These are phyloP conservation scores for Athalia rosae DNA, from an alignment of 2,888 invertebrate genomes.

Conservation along the genomic window DNA sequence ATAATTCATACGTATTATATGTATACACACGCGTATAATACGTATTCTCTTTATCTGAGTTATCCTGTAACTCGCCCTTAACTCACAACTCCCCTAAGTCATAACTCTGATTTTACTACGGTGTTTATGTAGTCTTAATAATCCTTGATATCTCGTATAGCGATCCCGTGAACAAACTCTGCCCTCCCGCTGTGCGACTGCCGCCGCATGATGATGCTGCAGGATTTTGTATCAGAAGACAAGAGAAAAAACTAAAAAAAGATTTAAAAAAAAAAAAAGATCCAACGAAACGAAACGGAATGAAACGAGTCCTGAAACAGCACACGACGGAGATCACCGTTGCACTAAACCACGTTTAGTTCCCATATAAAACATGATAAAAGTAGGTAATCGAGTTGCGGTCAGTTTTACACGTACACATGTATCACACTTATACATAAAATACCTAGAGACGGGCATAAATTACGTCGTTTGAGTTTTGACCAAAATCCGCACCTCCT, in stretches of 20 bases:
- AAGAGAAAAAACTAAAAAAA: background rate
- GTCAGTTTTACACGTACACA: too few relatives aligned
- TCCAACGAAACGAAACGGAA: background rate
- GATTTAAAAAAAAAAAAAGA: background rate
- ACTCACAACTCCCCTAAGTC: conserved; percentile 67
- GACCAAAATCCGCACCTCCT: too few relatives aligned
- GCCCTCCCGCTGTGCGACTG: conserved; percentile 51
- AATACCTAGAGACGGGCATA: too few relatives aligned
- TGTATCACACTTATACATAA: too few relatives aligned
- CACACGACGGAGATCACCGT: too few relatives aligned
- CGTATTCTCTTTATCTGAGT: background rate
- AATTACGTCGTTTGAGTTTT: too few relatives aligned
- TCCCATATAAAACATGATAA: too few relatives aligned
- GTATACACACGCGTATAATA: background rate
- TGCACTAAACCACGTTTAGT: too few relatives aligned
- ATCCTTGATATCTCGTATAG: conserved; percentile 68
- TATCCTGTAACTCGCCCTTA: conserved; percentile 50
- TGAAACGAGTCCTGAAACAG: too few relatives aligned
- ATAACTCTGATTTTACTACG: conserved; percentile 69
- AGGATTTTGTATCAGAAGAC: too few relatives aligned
- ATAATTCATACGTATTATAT: too few relatives aligned
- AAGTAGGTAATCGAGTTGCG: too few relatives aligned
- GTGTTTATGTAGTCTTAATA: conserved; percentile 73
- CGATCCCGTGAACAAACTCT: conserved; percentile 57
- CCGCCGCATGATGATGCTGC: background rate